phyloP scores from a whole-genome alignment of 2,888 invertebrate species.

The Mycogona germanica region DNA sequence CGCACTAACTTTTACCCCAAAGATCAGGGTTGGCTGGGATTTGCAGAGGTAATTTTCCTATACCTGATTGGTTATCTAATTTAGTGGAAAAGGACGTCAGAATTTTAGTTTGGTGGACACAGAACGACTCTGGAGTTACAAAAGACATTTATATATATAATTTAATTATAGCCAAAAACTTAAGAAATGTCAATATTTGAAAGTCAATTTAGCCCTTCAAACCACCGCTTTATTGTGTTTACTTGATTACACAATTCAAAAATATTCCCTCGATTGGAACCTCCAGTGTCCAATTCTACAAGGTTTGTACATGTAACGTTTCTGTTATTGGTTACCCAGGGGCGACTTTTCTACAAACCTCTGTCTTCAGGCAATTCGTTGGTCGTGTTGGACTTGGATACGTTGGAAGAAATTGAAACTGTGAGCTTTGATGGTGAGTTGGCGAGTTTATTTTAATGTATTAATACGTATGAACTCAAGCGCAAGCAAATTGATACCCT shows the following conservation, averaged over 20 bases:
- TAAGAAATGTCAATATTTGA: too few species aligned
- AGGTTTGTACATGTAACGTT: not conserved
- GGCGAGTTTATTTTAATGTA: not conserved
- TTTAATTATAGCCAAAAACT: too few species aligned
- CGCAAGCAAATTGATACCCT: too few species aligned
- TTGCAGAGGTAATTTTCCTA: constrained; percentile 26
- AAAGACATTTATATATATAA: not conserved
- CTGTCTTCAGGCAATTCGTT: constrained; percentile 42
- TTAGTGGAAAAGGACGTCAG: too few species aligned
- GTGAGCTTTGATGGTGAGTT: constrained; percentile 22
- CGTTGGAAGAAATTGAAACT: constrained; percentile 35
- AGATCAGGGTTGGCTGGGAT: constrained; percentile 74
- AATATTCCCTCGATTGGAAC: too few species aligned
- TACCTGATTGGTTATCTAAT: not conserved
- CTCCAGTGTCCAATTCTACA: too few species aligned
- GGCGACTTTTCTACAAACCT: constrained; percentile 64
- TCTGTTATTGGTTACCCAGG: constrained; percentile 41
- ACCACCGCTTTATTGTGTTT: too few species aligned
- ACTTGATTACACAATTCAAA: too few species aligned
- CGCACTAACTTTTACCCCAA: constrained; percentile 68
- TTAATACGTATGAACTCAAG: too few species aligned
- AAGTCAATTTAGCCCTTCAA: too few species aligned
- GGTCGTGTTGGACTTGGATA: constrained; percentile 43
- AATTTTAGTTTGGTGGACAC: not conserved
- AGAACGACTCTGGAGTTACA: too few species aligned